Percentiles rank a stretch among this genome's conserved stretches.
Evolutionary conservation across 1,140 invertebrate genomes (phyloP).

Genomic region (Heterodera carotae): DNA sequence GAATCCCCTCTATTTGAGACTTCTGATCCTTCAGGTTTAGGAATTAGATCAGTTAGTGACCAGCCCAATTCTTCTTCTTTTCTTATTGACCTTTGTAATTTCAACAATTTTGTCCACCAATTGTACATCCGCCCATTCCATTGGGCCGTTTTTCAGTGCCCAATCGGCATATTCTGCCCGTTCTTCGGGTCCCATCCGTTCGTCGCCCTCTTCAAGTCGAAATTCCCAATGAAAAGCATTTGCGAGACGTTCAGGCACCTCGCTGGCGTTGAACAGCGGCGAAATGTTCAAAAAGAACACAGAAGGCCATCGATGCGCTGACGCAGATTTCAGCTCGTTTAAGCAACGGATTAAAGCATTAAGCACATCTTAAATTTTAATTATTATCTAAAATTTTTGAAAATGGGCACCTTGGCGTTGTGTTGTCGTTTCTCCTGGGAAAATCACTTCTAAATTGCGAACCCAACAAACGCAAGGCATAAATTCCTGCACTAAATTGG

Average conservation of each 20-base stretch:
- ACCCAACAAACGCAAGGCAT: neutral
- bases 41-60: no score
- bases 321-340: neutral
- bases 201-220: constrained; percentile 33
- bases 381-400: neutral
- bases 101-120: constrained; percentile 18
- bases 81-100: constrained; percentile 11
- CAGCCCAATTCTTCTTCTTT: constrained; percentile 15
- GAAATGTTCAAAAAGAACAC: constrained; percentile 12
- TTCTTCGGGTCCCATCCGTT: constrained; percentile 30
- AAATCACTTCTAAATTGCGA: neutral
- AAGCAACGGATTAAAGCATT: neutral
- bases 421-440: neutral
- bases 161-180: constrained; percentile 28
- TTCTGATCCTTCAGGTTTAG: no score
- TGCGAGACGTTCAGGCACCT: constrained; percentile 39
- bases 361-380: neutral
- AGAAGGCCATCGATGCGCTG: neutral
- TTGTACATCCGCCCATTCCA: constrained; percentile 17
- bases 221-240: constrained; percentile 51
- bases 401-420: neutral
- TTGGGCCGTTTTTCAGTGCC: neutral
- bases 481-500: neutral
- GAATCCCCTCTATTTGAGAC: no score
- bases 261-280: neutral